Evolutionary conservation across 2,888 invertebrate genomes (phyloP).

Genomic region (Habroteleia sp.): DNA sequence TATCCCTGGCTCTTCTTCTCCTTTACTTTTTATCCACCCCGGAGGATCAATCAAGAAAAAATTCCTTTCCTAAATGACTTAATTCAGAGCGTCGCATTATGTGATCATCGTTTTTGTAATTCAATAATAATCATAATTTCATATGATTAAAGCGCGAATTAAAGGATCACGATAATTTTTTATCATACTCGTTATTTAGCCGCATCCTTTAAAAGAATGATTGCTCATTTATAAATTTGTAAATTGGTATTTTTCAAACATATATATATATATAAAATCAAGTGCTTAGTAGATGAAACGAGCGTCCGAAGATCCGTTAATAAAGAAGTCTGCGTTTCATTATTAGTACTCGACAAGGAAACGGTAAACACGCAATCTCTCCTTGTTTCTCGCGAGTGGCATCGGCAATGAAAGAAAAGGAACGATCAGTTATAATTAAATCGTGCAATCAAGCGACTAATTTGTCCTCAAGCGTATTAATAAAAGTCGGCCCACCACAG

Average conservation of each 20-base stretch:
- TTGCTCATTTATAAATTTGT: constrained; percentile 55
- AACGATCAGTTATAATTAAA: constrained; percentile 76
- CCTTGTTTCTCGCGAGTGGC: constrained; percentile 47
- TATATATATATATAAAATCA: constrained; percentile 39
- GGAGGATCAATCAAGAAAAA: constrained; percentile 62
- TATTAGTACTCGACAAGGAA: constrained; percentile 73
- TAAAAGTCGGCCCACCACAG: constrained; percentile 69
- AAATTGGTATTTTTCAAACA: constrained; percentile 42
- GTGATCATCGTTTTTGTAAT: constrained; percentile 45
- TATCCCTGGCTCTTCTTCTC: constrained; percentile 4
- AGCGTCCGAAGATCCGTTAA: constrained; percentile 67
- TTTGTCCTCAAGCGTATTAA: constrained; percentile 80
- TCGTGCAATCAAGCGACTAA: constrained; percentile 79
- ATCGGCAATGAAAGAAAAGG: constrained; percentile 62
- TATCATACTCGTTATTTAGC: constrained; percentile 30
- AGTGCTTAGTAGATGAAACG: constrained; percentile 38
- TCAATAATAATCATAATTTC: constrained; percentile 58
- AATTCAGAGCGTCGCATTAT: constrained; percentile 52
- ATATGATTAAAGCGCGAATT: constrained; percentile 42
- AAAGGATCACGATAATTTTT: constrained; percentile 22
- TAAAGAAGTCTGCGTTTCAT: constrained; percentile 80
- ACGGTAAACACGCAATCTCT: constrained; percentile 65
- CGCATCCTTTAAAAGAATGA: constrained; percentile 39
- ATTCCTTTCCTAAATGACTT: constrained; percentile 58
- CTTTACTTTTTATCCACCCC: constrained; percentile 16